phyloP scores from a whole-genome alignment of 2,888 invertebrate species.

The Sinelater perroti region DNA sequence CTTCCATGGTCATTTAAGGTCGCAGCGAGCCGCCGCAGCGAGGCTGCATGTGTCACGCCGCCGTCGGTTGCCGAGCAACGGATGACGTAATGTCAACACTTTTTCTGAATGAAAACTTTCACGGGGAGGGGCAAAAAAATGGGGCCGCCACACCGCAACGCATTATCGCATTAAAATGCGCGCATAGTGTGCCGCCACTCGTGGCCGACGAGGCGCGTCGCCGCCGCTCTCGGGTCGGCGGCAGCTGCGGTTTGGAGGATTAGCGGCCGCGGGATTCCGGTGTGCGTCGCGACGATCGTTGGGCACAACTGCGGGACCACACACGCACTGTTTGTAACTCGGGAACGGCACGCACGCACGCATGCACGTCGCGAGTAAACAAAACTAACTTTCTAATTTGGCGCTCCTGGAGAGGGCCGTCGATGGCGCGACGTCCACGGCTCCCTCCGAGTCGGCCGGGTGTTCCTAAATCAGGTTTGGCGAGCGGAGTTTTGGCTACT shows the following conservation, averaged over 20 bases:
- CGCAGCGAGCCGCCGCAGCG: no score
- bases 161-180: constrained; percentile 41
- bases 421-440: constrained; percentile 12
- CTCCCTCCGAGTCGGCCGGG: constrained; percentile 40
- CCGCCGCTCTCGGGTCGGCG: constrained; percentile 29
- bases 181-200: constrained; percentile 32
- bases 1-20: no score
- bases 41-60: constrained; percentile 46
- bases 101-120: constrained; percentile 71
- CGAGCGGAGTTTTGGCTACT: constrained; percentile 55
- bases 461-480: constrained; percentile 49
- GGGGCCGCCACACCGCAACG: constrained; percentile 56
- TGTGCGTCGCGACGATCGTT: constrained; percentile 37
- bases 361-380: constrained; percentile 36
- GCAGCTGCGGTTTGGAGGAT: constrained; percentile 29
- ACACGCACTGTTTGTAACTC: constrained; percentile 38
- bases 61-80: constrained; percentile 58
- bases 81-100: constrained; percentile 60
- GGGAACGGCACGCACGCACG: constrained; percentile 41
- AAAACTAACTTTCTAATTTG: constrained; percentile 36
- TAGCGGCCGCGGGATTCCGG: constrained; percentile 23
- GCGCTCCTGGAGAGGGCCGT: constrained; percentile 13
- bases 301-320: constrained; percentile 43
- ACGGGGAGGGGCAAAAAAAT: constrained; percentile 62
- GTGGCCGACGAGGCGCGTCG: no score